Evolutionary conservation across 2,888 invertebrate species (phyloP).

Genomic region (Drosophila atripex): DNA sequence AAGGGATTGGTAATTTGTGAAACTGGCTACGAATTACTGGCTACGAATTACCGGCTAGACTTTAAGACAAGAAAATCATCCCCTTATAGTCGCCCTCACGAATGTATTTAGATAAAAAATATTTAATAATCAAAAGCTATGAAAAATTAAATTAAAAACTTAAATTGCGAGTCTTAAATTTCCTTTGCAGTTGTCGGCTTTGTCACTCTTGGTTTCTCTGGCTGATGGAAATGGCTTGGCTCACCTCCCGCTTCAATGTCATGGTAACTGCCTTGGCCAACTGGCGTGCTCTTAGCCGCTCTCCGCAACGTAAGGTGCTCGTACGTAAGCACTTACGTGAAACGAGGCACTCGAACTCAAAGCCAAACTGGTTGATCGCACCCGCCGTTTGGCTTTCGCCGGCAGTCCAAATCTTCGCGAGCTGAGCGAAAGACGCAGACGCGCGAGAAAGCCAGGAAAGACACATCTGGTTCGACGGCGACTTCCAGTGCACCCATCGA

Average conservation of each 20-base stretch:
- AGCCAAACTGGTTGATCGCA: slow-evolving; percentile 73
- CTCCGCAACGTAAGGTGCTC: slow-evolving; percentile 17
- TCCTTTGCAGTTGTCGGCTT: slow-evolving; percentile 1
- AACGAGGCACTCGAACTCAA: slow-evolving; percentile 10
- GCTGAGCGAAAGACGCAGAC: slow-evolving; percentile 63
- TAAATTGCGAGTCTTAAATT: background rate
- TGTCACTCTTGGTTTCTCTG: background rate
- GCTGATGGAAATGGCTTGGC: slow-evolving; percentile 10
- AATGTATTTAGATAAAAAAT: background rate
- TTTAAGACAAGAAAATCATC: no score
- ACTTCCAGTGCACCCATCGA: slow-evolving; percentile 26
- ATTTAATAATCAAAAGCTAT: background rate
- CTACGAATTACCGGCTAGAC: no score
- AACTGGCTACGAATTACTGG: background rate
- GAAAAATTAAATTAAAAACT: background rate
- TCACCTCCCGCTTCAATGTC: slow-evolving; percentile 2
- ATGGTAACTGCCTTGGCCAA: slow-evolving; percentile 15
- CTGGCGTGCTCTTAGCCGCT: slow-evolving; percentile 37
- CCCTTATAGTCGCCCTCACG: background rate
- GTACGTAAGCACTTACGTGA: slow-evolving; percentile 57
- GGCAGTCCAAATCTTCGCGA: slow-evolving; percentile 70
- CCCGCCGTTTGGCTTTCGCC: slow-evolving; percentile 74
- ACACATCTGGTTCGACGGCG: slow-evolving; percentile 17
- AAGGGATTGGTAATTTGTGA: background rate
- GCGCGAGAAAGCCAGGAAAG: slow-evolving; percentile 25